These are phyloP conservation scores for Percopsis omiscomaycus DNA, from an alignment of 2,797 vertebrate species.

Conservation along the genomic window DNA sequence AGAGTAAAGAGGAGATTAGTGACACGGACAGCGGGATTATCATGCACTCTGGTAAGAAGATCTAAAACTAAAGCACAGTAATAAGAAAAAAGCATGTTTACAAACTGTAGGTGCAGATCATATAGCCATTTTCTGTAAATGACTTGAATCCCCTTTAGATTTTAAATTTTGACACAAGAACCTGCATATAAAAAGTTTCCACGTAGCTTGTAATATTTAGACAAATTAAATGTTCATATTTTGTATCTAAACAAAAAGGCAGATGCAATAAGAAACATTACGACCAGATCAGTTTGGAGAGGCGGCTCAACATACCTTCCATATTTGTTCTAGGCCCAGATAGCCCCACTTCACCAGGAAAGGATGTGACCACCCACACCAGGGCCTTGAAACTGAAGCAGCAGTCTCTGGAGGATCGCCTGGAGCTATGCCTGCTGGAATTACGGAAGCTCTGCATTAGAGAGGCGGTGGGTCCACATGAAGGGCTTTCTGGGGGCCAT, in stretches of 20 bases:
- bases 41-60: slow-evolving; percentile 83
- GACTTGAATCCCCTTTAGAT: no score
- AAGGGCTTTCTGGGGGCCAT: no score
- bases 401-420: slow-evolving; percentile 82
- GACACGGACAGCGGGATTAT: slow-evolving; percentile 91
- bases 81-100: not conserved
- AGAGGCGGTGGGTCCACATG: slow-evolving; percentile 83
- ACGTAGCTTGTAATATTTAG: no score
- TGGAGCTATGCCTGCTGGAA: slow-evolving; percentile 88
- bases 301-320: slow-evolving; percentile 7
- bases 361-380: slow-evolving; percentile 81
- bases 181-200: no score
- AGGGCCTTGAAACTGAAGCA: slow-evolving; percentile 84
- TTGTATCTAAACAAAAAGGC: not conserved
- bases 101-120: not conserved
- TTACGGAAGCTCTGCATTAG: slow-evolving; percentile 87
- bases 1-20: slow-evolving; percentile 88
- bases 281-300: not conserved
- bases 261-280: not conserved
- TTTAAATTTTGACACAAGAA: not conserved
- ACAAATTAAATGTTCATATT: not conserved
- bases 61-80: slow-evolving; percentile 5
- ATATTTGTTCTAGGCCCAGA: slow-evolving; percentile 77
- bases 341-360: slow-evolving; percentile 81
- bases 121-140: not conserved